Evolutionary conservation across 2,797 vertebrate genomes (phyloP).

Genomic region (Euthynnus affinis): DNA sequence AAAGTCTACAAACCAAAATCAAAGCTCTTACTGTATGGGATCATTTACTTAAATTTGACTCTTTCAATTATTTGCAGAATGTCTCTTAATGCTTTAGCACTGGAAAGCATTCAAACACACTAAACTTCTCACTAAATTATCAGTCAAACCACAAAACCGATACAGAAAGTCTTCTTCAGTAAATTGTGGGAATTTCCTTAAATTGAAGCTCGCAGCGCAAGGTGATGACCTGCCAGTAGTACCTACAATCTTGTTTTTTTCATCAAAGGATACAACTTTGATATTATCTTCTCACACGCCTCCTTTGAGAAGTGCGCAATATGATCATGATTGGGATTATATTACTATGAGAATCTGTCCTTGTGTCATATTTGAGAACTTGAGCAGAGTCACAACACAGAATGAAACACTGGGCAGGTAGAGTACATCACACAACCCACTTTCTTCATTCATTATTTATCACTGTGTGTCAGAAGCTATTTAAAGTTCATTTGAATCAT

Average conservation of each 20-base stretch:
- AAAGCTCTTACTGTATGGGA: neutral
- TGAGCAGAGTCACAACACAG: neutral
- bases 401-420: slow-evolving; percentile 68
- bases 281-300: no score
- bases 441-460: neutral
- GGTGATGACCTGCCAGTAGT: slow-evolving; percentile 22
- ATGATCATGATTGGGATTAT: neutral
- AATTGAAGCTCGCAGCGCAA: neutral
- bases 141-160: neutral
- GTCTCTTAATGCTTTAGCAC: neutral
- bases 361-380: neutral
- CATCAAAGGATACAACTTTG: slow-evolving; percentile 56
- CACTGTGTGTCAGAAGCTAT: neutral
- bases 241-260: slow-evolving; percentile 16
- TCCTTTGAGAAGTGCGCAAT: slow-evolving; percentile 7
- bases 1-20: neutral
- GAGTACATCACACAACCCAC: neutral
- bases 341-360: neutral
- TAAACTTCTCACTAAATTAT: neutral
- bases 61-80: neutral
- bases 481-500: neutral
- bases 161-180: neutral
- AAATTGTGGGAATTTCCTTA: slow-evolving; percentile 25
- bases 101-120: no score
- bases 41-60: neutral